phyloP scores from a whole-genome alignment of 1,140 invertebrate species.

The Drosophila kanapiae region DNA sequence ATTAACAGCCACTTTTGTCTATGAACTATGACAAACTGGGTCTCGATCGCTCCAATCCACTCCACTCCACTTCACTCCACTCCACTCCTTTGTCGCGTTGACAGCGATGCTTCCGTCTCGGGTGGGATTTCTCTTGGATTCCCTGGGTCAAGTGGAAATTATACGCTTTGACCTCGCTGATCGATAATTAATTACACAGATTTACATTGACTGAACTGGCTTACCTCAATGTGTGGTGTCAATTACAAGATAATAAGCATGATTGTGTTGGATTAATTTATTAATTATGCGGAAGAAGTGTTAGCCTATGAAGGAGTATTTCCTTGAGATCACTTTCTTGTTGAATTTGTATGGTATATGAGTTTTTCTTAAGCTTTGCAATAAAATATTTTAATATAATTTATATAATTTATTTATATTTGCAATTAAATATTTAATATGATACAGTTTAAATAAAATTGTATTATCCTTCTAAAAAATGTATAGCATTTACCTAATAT shows the following conservation, averaged over 20 bases:
- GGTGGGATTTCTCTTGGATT: constrained; percentile 26
- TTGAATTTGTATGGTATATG: neutral
- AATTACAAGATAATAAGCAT: constrained; percentile 10
- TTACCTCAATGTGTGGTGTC: neutral
- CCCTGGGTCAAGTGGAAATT: constrained; percentile 39
- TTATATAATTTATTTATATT: too few relatives aligned
- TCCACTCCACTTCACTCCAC: neutral
- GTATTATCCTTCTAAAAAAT: neutral
- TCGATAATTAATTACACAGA: constrained; percentile 30
- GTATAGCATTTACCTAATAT: too few relatives aligned
- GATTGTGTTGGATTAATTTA: neutral
- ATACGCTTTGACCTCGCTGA: constrained; percentile 15
- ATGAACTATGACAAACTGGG: constrained; percentile 59
- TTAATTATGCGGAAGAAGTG: constrained; percentile 1
- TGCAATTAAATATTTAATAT: too few relatives aligned
- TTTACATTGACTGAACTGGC: constrained; percentile 15
- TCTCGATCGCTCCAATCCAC: constrained; percentile 32
- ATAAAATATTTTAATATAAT: neutral
- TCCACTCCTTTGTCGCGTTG: constrained; percentile 35
- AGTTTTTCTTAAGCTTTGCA: neutral
- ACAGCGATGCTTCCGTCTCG: constrained; percentile 44
- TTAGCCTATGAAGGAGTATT: neutral
- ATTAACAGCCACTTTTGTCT: constrained; percentile 46
- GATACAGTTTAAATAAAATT: neutral
- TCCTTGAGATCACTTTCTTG: neutral